Conservation (phyloP, 2,113 vertebrate genomes). For the Sterrhoptilus dennistouni region DNA sequence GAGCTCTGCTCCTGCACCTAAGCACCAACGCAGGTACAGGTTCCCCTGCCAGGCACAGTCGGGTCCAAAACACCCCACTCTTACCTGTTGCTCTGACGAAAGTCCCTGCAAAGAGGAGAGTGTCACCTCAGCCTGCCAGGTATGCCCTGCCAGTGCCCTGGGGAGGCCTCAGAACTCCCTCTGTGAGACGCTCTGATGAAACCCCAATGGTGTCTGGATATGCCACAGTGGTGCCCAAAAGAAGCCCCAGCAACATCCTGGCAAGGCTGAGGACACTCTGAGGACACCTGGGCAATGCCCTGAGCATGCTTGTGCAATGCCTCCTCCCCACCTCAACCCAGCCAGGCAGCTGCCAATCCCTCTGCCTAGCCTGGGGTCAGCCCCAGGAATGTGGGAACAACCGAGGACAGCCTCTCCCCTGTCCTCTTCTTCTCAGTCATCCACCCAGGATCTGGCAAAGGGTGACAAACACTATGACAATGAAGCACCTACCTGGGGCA, state of each 20-base stretch:
- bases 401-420: rapidly evolving
- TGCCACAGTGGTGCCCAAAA: neutral
- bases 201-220: neutral
- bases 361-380: neutral
- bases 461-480: rapidly evolving
- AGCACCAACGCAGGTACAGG: rapidly evolving
- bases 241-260: neutral
- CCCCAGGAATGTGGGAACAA: neutral
- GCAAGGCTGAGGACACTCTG: neutral
- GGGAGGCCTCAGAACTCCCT: neutral
- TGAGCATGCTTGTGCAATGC: rapidly evolving
- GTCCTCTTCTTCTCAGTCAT: neutral
- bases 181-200: neutral
- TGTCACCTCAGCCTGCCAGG: neutral
- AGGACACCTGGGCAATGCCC: neutral
- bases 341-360: neutral
- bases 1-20: neutral
- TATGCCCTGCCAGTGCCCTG: neutral
- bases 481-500: neutral
- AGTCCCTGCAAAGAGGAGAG: constrained; percentile 12
- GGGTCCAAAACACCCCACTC: neutral
- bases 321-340: neutral
- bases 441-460: neutral
- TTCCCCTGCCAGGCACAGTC: neutral
- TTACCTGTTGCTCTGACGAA: neutral